Percentiles rank a stretch among this genome's conserved stretches.
These are phyloP conservation scores for Ceratosolen fusciceps DNA, from an alignment of 1,140 invertebrate genomes.

Conservation along the genomic window DNA sequence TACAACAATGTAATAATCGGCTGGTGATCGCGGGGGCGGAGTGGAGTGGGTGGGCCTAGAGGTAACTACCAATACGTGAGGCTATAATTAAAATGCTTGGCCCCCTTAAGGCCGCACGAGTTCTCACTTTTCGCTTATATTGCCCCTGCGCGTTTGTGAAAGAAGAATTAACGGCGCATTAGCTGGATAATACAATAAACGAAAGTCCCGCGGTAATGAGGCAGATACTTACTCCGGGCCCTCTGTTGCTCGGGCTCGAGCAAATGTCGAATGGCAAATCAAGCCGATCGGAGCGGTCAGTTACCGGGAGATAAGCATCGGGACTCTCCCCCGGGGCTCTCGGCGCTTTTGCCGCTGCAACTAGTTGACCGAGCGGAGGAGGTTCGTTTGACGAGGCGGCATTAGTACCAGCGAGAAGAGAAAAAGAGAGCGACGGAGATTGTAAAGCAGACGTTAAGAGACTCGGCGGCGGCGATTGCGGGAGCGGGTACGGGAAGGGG, in stretches of 20 bases:
- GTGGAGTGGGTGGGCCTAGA: slow-evolving; percentile 5
- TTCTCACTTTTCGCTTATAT: slow-evolving; percentile 11
- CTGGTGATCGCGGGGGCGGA: not conserved
- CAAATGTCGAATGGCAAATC: slow-evolving; percentile 45
- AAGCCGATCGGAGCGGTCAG: slow-evolving; percentile 35
- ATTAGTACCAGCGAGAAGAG: slow-evolving; percentile 20
- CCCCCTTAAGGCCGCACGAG: not conserved
- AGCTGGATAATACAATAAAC: slow-evolving; percentile 46
- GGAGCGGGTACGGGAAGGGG: not conserved
- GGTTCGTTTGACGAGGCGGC: slow-evolving; percentile 45
- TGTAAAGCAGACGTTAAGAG: slow-evolving; percentile 13
- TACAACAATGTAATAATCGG: slow-evolving; percentile 13
- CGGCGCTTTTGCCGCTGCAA: slow-evolving; percentile 20
- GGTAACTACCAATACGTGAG: not conserved
- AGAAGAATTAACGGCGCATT: slow-evolving; percentile 35
- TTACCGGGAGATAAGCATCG: slow-evolving; percentile 46
- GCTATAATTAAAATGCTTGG: slow-evolving; percentile 28
- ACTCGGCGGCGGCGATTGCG: too few relatives aligned
- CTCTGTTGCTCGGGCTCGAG: not conserved
- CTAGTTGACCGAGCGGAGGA: slow-evolving; percentile 40
- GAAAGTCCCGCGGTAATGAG: slow-evolving; percentile 42
- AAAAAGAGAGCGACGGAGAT: slow-evolving; percentile 18
- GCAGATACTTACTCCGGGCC: slow-evolving; percentile 43
- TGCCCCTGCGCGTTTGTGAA: not conserved
- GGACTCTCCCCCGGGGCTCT: not conserved